These are phyloP conservation scores for Ceyx erithaca DNA, from an alignment of 2,797 vertebrate genomes.

Conservation along the genomic window DNA sequence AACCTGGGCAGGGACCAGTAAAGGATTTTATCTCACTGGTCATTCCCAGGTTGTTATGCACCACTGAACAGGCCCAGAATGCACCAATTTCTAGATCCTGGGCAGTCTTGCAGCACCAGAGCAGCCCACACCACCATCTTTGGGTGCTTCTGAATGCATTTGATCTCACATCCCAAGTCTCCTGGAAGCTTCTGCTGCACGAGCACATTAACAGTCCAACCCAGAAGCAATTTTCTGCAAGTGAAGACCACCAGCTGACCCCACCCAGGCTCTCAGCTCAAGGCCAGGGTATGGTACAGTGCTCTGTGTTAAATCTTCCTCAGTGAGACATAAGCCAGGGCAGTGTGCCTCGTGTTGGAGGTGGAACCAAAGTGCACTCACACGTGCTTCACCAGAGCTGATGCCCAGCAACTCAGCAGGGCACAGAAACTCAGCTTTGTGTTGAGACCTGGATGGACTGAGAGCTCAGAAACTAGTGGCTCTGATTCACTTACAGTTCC, in stretches of 20 bases:
- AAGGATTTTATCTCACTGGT: background rate
- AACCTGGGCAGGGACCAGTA: background rate
- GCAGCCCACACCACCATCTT: background rate
- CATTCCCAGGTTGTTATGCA: background rate
- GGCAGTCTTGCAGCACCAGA: background rate
- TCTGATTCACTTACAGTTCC: conserved; percentile 69
- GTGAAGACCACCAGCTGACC: background rate
- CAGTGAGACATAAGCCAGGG: accelerated
- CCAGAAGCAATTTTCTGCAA: background rate
- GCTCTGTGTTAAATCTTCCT: background rate
- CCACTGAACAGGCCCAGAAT: background rate
- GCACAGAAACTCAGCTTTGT: background rate
- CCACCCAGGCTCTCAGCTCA: background rate
- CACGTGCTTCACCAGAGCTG: background rate
- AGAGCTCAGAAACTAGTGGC: background rate
- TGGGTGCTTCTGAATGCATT: background rate
- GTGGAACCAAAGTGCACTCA: too few relatives aligned
- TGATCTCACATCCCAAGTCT: background rate
- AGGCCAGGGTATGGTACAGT: background rate
- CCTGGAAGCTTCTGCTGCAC: background rate
- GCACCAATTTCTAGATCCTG: background rate
- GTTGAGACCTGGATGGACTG: background rate
- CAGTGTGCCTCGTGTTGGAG: accelerated
- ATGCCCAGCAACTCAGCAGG: background rate
- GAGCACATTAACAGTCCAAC: background rate